Conservation (phyloP, 2,113 vertebrate genomes). For the Mesoclemmys tuberculata region DNA sequence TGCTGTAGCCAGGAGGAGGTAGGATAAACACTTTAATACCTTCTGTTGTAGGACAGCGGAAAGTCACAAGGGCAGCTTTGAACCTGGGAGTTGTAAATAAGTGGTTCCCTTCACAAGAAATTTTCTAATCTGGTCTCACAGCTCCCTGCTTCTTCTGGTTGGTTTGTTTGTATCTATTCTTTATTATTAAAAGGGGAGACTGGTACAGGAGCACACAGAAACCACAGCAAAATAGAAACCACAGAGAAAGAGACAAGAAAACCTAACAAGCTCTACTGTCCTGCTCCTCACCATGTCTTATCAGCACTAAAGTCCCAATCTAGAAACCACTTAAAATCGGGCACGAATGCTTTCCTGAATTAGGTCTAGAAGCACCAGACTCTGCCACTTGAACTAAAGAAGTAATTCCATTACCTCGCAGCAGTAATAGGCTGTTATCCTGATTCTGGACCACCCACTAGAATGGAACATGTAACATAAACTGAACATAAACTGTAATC, state of each 20-base stretch:
- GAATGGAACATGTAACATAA: background rate
- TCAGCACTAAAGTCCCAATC: background rate
- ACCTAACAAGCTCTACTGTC: background rate
- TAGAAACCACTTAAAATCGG: background rate
- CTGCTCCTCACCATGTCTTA: background rate
- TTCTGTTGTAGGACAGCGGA: background rate
- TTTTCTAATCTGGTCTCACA: background rate
- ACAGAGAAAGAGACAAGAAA: background rate
- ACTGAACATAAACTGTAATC: too few relatives aligned
- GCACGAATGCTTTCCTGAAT: background rate
- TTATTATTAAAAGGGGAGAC: background rate
- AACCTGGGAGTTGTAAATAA: background rate
- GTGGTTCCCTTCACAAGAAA: background rate
- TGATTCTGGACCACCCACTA: background rate
- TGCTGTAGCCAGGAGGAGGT: background rate
- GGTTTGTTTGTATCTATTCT: background rate
- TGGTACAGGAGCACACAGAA: background rate
- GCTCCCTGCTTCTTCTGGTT: background rate
- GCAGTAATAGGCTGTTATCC: background rate
- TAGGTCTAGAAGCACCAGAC: background rate
- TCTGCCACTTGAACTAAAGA: background rate
- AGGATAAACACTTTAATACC: background rate
- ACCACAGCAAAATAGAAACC: background rate
- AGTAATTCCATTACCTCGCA: background rate
- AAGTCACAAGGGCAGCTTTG: background rate